Evolutionary conservation across 2,888 invertebrate genomes (phyloP).

Genomic region (Caenorhabditis angaria): DNA sequence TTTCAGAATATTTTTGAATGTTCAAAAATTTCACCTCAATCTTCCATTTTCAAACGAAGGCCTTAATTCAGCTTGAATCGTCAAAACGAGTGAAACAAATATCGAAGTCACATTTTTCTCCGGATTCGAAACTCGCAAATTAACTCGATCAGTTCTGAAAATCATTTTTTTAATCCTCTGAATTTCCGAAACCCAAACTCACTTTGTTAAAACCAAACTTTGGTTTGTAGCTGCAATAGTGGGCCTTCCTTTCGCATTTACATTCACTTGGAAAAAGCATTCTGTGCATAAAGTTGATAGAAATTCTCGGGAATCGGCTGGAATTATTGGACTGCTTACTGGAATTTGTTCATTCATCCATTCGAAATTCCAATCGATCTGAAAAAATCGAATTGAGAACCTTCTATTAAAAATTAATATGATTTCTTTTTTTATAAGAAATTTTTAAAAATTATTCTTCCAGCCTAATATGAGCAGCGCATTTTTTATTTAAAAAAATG

Average conservation of each 20-base stretch:
- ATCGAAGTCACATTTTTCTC: constrained; percentile 61
- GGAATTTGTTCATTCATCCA: constrained; percentile 71
- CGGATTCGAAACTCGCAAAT: constrained; percentile 67
- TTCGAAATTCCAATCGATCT: constrained; percentile 65
- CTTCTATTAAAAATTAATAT: no score
- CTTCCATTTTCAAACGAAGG: constrained; percentile 58
- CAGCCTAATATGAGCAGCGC: no score
- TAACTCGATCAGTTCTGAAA: constrained; percentile 64
- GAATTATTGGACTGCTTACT: constrained; percentile 62
- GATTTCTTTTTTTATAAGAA: no score
- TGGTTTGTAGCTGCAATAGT: constrained; percentile 61
- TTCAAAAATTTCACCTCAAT: constrained; percentile 4
- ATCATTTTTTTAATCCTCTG: not conserved
- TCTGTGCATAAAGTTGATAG: constrained; percentile 65
- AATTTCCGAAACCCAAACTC: constrained; percentile 11
- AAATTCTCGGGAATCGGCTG: constrained; percentile 63
- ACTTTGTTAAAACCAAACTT: constrained; percentile 65
- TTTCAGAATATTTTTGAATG: no score
- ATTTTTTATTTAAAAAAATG: no score
- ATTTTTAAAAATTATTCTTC: no score
- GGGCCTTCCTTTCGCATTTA: constrained; percentile 66
- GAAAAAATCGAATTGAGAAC: constrained; percentile 27
- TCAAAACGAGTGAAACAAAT: constrained; percentile 64
- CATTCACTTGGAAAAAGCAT: constrained; percentile 68
- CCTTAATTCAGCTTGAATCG: constrained; percentile 48